Percentiles rank a stretch among this genome's conserved stretches.
Conservation (phyloP, 1,140 invertebrate species). For the Dendroctonus ponderosae region DNA sequence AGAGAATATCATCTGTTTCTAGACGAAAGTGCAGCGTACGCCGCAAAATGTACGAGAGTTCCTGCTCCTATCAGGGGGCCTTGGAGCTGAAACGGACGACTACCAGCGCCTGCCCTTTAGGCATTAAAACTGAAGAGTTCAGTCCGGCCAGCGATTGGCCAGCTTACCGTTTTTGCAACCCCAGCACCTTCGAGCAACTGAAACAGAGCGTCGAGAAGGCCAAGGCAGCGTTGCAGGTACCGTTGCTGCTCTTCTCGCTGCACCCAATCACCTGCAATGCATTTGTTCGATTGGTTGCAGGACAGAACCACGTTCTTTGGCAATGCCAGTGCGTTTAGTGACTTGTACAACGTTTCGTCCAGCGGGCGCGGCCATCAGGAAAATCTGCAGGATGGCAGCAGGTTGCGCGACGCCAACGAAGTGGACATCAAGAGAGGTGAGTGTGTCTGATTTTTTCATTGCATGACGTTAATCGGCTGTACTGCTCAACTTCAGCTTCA, state of each 20-base stretch:
- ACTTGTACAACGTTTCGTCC: conserved; percentile 55
- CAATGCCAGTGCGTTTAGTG: conserved; percentile 58
- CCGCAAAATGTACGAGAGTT: conserved; percentile 79
- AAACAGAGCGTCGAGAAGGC: conserved; percentile 87
- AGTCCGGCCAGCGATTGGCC: conserved; percentile 64
- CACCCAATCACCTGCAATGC: too few species aligned
- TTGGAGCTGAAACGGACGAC: conserved; percentile 76
- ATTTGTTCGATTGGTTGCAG: conserved; percentile 30
- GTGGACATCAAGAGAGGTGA: conserved; percentile 44
- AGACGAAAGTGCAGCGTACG: conserved; percentile 49
- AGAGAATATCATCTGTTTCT: conserved; percentile 20
- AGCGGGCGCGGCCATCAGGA: conserved; percentile 42
- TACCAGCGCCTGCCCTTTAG: conserved; percentile 46
- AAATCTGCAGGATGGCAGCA: conserved; percentile 40
- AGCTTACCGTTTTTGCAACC: conserved; percentile 69
- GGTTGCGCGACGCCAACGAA: conserved; percentile 38
- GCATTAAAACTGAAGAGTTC: conserved; percentile 62
- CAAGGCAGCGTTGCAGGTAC: conserved; percentile 73
- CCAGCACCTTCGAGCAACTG: conserved; percentile 80
- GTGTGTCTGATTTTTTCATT: not conserved
- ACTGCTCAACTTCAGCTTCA: too few species aligned
- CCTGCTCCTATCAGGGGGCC: conserved; percentile 81
- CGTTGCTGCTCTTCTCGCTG: not conserved
- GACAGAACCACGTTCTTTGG: conserved; percentile 52
- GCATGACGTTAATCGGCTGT: not conserved